Base-by-base conservation (phyloP, 1,140 invertebrate species). In the Sminthurinus signatus region DNA sequence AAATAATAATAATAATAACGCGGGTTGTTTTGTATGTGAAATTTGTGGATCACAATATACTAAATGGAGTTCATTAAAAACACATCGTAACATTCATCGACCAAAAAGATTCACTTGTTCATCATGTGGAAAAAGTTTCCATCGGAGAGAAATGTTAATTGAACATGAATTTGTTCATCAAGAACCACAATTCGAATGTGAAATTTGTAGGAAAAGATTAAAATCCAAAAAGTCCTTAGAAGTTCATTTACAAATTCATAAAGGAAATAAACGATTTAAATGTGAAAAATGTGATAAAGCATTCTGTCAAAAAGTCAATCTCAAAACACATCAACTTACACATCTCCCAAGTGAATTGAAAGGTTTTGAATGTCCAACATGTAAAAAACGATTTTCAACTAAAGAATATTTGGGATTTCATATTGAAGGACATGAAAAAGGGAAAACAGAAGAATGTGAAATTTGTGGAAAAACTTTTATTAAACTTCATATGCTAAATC, bases 181-280 rank as follows among this genome's bases (percentile, higher is more conserved):
- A 68, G 75, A 68, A 73, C 75, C 17, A 27, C 44, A 65, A 59
- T 62, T 76, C 56, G 46, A 62, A 39, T 67, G 65, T 36, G 25
- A 39, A 10, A 32, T 28, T 17, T 65, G 62, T 59, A 32, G 43
- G 15, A 67, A 55, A 51, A 60, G 58, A 36, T 14, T 65, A 14
- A 72, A 80, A 68, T 79, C 78, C 0, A 80, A 79, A 67, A 79
- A 80, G 55, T 79, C 79, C 15, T 67, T 81, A 4, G 73, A 76
- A 28, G 75, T 78, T 32, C 80, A 65, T 23, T 19, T 28, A 21
- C 56, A 60, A n/a, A 72, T 70, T 52, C 74, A 75, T 36, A 64
- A 65, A 42, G 75, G 74, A 4, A 73, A 74, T 17, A 75, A 75
- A 28, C 72, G 74, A 19, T 78, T 75, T 70, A 69, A 74, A n/a